These are phyloP conservation scores for Iguana delicatissima DNA, from an alignment of 2,797 vertebrate genomes.

Conservation along the genomic window DNA sequence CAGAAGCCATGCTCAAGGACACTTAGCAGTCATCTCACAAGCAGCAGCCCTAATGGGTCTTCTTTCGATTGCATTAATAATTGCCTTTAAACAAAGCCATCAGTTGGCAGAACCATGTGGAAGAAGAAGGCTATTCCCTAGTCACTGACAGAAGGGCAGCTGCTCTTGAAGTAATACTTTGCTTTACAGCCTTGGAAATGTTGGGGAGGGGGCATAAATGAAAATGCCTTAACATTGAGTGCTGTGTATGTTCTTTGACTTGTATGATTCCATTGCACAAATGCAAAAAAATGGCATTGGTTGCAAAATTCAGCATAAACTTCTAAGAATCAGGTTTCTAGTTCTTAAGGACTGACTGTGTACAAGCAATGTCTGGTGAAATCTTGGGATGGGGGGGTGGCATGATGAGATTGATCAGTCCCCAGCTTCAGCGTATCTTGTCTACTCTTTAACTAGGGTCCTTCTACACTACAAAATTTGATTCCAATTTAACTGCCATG, in stretches of 20 bases:
- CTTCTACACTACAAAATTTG: background rate
- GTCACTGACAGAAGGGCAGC: background rate
- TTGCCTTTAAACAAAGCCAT: slow-evolving; percentile 3
- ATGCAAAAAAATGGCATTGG: background rate
- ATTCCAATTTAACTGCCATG: too few relatives aligned
- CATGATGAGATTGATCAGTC: background rate
- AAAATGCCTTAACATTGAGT: background rate
- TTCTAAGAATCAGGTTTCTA: background rate
- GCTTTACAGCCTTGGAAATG: background rate
- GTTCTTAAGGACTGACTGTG: background rate
- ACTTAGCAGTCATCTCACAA: slow-evolving; percentile 27
- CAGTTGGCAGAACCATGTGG: background rate
- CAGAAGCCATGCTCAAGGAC: slow-evolving; percentile 19
- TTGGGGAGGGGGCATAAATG: too few relatives aligned
- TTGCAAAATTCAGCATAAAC: background rate
- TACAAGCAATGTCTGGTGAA: background rate
- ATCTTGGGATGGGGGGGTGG: background rate
- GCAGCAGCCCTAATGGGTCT: background rate
- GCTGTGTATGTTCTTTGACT: too few relatives aligned
- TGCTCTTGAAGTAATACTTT: background rate
- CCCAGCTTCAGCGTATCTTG: background rate
- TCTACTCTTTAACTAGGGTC: background rate
- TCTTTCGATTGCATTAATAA: background rate
- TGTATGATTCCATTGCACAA: too few relatives aligned
- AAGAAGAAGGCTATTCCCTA: background rate